Conservation (phyloP, 2,888 invertebrate species). For the Diaprepes abbreviatus region DNA sequence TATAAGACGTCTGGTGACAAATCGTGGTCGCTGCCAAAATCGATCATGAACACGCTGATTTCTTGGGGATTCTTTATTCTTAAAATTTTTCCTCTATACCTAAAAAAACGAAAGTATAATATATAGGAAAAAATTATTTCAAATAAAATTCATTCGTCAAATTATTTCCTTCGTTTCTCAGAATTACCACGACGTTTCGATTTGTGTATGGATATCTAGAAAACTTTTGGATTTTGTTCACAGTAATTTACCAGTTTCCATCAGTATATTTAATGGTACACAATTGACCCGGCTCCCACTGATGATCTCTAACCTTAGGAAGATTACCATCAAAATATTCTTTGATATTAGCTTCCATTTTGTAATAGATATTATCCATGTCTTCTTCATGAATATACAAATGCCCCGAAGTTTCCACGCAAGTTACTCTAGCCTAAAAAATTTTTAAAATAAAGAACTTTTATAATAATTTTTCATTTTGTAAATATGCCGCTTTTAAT, state of each 20-base stretch:
- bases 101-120: conserved; percentile 62
- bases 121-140: not conserved
- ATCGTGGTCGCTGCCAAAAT: conserved; percentile 85
- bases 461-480: no score
- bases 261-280: conserved; percentile 80
- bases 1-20: conserved; percentile 73
- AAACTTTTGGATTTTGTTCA: no score
- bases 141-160: not conserved
- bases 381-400: conserved; percentile 66
- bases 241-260: conserved; percentile 50
- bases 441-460: no score
- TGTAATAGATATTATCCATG: conserved; percentile 54
- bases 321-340: conserved; percentile 54
- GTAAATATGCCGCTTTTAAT: no score
- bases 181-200: no score
- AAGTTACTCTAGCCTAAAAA: conserved; percentile 71
- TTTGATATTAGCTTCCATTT: conserved; percentile 59
- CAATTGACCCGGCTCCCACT: conserved; percentile 75
- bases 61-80: conserved; percentile 57
- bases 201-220: no score
- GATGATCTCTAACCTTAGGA: conserved; percentile 26
- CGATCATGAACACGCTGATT: conserved; percentile 79
- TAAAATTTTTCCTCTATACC: conserved; percentile 79
- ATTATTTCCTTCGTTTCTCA: no score
- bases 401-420: conserved; percentile 71